Conservation (phyloP, 2,797 vertebrate species). For the Parambassis ranga region DNA sequence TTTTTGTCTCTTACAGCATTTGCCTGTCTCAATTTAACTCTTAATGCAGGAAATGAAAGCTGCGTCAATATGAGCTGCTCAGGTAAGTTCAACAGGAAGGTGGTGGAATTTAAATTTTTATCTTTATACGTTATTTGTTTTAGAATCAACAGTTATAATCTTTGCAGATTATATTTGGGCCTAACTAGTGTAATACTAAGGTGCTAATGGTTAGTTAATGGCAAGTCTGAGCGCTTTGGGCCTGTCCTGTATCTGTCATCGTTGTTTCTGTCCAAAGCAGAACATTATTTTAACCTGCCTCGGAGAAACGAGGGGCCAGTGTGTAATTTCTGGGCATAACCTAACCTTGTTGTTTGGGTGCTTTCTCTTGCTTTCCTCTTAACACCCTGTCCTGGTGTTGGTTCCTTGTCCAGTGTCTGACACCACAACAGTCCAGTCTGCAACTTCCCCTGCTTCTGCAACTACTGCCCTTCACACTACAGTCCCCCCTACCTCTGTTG, state of each 20-base stretch:
- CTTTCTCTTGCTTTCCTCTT: slow-evolving; percentile 33
- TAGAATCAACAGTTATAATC: slow-evolving; percentile 3
- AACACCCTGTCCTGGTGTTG: slow-evolving; percentile 50
- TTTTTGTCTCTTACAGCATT: slow-evolving; percentile 24
- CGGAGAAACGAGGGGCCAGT: neutral
- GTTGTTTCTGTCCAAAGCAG: slow-evolving; percentile 7
- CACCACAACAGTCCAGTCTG: rapidly evolving
- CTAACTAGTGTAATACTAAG: neutral
- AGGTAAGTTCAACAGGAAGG: slow-evolving; percentile 46
- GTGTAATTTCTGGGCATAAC: slow-evolving; percentile 14
- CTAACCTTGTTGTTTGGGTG: slow-evolving; percentile 39
- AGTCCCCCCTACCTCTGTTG: slow-evolving; percentile 6
- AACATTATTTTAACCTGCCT: neutral
- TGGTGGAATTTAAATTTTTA: neutral
- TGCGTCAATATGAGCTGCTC: slow-evolving; percentile 48
- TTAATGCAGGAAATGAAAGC: rapidly evolving
- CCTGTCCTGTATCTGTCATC: neutral
- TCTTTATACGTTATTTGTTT: slow-evolving; percentile 9
- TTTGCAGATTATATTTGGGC: slow-evolving; percentile 39
- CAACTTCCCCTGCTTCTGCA: rapidly evolving
- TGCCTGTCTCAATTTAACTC: slow-evolving; percentile 31
- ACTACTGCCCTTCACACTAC: rapidly evolving
- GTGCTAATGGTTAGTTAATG: slow-evolving; percentile 5
- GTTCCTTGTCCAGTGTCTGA: slow-evolving; percentile 32
- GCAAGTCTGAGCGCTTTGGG: neutral